phyloP scores from a whole-genome alignment of 2,888 invertebrate species.

The Stramonita haemastoma region DNA sequence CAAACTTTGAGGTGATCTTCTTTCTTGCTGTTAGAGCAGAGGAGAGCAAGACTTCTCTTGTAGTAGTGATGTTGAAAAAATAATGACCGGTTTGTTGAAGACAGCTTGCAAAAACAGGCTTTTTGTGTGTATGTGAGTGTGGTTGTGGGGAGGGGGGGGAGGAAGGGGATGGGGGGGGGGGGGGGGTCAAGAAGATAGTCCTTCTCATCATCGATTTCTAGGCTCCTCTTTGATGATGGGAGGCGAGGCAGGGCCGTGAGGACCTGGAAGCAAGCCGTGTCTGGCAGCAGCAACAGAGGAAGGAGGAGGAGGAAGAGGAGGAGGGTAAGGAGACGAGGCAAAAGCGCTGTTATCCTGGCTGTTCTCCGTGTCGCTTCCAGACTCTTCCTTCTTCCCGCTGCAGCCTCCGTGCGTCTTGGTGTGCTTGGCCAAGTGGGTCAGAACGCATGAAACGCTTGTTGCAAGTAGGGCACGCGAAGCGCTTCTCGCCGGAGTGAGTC shows the following conservation, averaged over 20 bases:
- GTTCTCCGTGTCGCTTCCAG: constrained; percentile 63
- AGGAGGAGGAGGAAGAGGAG: too few species aligned
- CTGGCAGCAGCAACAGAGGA: not conserved
- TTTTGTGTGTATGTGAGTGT: too few species aligned
- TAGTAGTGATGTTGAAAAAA: too few species aligned
- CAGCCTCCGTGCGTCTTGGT: constrained; percentile 85
- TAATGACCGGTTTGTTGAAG: not conserved
- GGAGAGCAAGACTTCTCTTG: not conserved
- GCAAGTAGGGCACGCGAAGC: constrained; percentile 12
- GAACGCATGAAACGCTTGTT: constrained; percentile 26
- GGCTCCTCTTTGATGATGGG: constrained; percentile 44
- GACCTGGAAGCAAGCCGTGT: constrained; percentile 22
- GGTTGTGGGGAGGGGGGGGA: too few species aligned
- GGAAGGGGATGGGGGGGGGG: too few species aligned
- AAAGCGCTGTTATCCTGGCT: constrained; percentile 54
- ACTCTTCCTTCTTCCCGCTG: constrained; percentile 59
- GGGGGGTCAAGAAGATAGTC: not conserved
- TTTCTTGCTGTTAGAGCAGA: not conserved
- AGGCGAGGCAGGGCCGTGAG: constrained; percentile 35
- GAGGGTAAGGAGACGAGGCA: constrained; percentile 42
- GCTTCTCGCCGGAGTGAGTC: constrained; percentile 25
- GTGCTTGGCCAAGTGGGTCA: constrained; percentile 94
- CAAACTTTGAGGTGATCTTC: not conserved
- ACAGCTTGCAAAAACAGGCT: not conserved
- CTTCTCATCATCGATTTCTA: not conserved